Evolutionary conservation across 2,797 vertebrate species (phyloP).

Genomic region (Fistularia tabacaria): DNA sequence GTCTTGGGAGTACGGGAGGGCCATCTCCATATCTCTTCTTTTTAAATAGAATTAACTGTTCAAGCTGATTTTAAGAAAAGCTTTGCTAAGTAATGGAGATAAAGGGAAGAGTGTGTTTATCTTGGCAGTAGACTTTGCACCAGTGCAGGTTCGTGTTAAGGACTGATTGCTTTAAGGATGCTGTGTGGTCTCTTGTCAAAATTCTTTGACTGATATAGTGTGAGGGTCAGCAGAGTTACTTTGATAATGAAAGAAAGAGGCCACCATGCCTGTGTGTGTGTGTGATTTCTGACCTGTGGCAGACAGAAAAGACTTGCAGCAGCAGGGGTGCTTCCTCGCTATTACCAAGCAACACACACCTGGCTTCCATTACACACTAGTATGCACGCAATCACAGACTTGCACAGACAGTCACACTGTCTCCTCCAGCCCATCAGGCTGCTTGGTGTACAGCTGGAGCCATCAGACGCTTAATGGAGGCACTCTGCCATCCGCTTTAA

Average conservation of each 20-base stretch:
- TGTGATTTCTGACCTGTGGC: slow-evolving; percentile 39
- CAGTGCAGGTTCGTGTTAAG: slow-evolving; percentile 2
- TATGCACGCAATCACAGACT: slow-evolving; percentile 26
- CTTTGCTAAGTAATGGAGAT: no score
- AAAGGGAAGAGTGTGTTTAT: no score
- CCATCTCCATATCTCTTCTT: no score
- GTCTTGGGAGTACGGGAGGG: neutral
- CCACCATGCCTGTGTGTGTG: slow-evolving; percentile 27
- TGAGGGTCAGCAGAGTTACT: slow-evolving; percentile 35
- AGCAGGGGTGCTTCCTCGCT: slow-evolving; percentile 52
- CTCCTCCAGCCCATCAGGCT: slow-evolving; percentile 22
- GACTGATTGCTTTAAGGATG: no score
- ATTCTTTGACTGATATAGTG: slow-evolving; percentile 43
- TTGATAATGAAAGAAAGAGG: slow-evolving; percentile 54
- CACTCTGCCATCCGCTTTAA: slow-evolving; percentile 51
- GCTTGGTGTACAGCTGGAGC: slow-evolving; percentile 26
- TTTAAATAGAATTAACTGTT: no score
- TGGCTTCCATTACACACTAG: slow-evolving; percentile 54
- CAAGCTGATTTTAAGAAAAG: no score
- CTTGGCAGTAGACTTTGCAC: neutral
- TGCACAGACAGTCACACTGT: slow-evolving; percentile 8
- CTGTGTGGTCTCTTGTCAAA: slow-evolving; percentile 35
- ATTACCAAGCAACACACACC: slow-evolving; percentile 45
- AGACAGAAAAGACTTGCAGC: slow-evolving; percentile 46
- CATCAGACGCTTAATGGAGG: slow-evolving; percentile 55